These are phyloP conservation scores for Cephus rjabovi DNA, from an alignment of 2,888 invertebrate species.

Conservation along the genomic window DNA sequence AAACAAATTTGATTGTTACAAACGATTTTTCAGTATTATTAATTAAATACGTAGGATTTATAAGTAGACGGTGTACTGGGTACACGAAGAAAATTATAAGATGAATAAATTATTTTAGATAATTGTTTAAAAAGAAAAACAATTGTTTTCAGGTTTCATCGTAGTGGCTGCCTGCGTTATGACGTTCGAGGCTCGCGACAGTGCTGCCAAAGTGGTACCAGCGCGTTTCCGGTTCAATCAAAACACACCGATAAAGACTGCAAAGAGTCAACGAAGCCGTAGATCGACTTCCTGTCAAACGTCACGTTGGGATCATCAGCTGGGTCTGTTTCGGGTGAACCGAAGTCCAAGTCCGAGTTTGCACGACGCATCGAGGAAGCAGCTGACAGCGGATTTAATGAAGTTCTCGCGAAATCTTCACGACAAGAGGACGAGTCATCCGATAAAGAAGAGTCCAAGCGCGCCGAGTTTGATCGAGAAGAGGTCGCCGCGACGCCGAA, in stretches of 20 bases:
- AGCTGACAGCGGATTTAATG: constrained; percentile 61
- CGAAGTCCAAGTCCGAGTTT: constrained; percentile 69
- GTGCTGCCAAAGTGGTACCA: constrained; percentile 91
- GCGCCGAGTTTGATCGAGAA: constrained; percentile 71
- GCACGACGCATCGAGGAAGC: constrained; percentile 54
- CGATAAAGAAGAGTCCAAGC: constrained; percentile 71
- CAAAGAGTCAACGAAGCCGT: constrained; percentile 62
- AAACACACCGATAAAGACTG: constrained; percentile 46
- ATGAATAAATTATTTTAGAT: background rate
- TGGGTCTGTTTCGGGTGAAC: constrained; percentile 73
- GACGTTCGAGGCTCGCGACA: constrained; percentile 98
- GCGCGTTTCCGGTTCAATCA: constrained; percentile 71
- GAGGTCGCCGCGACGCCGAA: constrained; percentile 54
- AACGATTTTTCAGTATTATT: constrained; percentile 8
- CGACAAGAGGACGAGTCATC: constrained; percentile 48
- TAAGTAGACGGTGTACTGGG: background rate
- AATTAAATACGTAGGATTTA: background rate
- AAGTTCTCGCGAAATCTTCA: constrained; percentile 60
- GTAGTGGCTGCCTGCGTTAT: constrained; percentile 98
- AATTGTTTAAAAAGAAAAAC: background rate
- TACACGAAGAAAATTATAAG: background rate
- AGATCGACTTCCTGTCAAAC: constrained; percentile 69
- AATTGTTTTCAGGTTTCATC: constrained; percentile 79
- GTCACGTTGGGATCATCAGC: constrained; percentile 74
- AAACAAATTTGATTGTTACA: background rate